phyloP scores from a whole-genome alignment of 2,888 invertebrate genomes.

The Lasioglossum zephyrum region DNA sequence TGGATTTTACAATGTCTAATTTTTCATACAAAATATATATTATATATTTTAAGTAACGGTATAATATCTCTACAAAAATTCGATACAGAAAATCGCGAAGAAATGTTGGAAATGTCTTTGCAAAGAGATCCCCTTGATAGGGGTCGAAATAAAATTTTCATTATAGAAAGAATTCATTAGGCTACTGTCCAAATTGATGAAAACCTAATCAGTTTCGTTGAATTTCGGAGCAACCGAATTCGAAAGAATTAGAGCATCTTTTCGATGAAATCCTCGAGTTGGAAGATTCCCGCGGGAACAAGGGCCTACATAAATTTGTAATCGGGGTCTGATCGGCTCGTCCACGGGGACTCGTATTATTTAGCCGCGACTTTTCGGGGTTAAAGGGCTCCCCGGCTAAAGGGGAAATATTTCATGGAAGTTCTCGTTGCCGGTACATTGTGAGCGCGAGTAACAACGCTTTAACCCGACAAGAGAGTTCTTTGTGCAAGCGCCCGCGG shows the following conservation, averaged over 20 bases:
- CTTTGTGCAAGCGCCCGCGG: slow-evolving; percentile 43
- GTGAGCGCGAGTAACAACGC: slow-evolving; percentile 29
- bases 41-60: too few species aligned
- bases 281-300: background rate
- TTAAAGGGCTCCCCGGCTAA: slow-evolving; percentile 20
- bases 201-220: background rate
- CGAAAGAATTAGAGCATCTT: background rate
- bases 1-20: background rate
- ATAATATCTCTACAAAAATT: too few species aligned
- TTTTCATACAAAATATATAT: background rate
- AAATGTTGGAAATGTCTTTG: too few species aligned
- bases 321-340: background rate
- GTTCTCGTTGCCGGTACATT: slow-evolving; percentile 24
- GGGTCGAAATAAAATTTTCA: background rate
- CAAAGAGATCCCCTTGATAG: too few species aligned
- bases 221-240: background rate
- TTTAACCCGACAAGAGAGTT: slow-evolving; percentile 32
- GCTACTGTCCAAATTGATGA: background rate
- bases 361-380: slow-evolving; percentile 43
- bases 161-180: background rate
- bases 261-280: background rate
- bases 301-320: background rate
- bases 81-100: too few species aligned
- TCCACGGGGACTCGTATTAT: slow-evolving; percentile 11
- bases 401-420: slow-evolving; percentile 42